Base-by-base conservation (phyloP, 2,888 invertebrate genomes). In the Chrysopilus asiliformis region DNA sequence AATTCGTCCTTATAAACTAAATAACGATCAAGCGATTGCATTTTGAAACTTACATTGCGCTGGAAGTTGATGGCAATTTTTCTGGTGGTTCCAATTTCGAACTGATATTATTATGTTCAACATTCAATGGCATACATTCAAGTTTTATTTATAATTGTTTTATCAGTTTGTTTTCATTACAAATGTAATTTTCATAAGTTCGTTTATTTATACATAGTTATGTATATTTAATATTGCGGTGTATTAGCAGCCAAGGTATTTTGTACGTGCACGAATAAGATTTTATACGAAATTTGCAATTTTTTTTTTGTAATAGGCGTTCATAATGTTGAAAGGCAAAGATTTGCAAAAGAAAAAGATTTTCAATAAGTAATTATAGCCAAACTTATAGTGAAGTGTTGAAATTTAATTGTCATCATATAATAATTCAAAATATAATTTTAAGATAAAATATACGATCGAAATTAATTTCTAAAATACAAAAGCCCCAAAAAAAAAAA, bases 21-120 rank as follows among this genome's bases (percentile, higher is more conserved):
- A 26, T 15, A 15, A 19, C 8, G 31, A 17, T 22, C 10, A 8
- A 22, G 22, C 22, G 22, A 22, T 10, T 22, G 43, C 45, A n/a
- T n/a, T n/a, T 42, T 41, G 40, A 43, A 46, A 53, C 53, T 53
- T 53, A 53, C 53, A 51, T 51, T 49, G 52, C 51, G 42, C 52
- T 49, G 41, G 53, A 50, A 45, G 49, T 51, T 45, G 52, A 49
- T 45, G 49, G 45, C 43, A 49, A 48, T 47, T 53, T 51, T 49
- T 53, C 51, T 42, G 51, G 49, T 46, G 48, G 48, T 50, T 53
- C 53, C 53, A 53, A 50, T 51, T 53, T 53, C 43, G 53, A 52
- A 51, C 53, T 53, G 45, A 44, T 48, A 40, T 40, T 36, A 25
- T 39, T 27, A 31, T 13, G 12, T 27, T 27, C 14, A n/a, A 31